phyloP scores from a whole-genome alignment of 2,113 vertebrate species.

The Octodon degus region DNA sequence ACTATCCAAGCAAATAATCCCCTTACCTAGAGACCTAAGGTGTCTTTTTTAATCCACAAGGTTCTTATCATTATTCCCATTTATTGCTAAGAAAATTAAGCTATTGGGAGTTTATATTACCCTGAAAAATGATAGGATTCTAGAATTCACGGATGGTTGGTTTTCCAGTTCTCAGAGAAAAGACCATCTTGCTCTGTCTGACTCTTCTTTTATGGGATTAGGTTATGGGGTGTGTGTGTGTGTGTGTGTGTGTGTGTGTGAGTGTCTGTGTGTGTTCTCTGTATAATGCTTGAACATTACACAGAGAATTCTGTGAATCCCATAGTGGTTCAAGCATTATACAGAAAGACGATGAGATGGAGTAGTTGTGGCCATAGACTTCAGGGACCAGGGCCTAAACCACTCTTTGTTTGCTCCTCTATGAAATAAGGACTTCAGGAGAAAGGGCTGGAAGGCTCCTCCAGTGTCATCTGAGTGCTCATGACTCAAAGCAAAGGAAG shows the following conservation, averaged over 20 bases:
- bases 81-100: slow-evolving; percentile 35
- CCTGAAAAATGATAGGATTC: neutral
- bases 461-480: neutral
- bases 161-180: neutral
- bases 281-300: too few species aligned
- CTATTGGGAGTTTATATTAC: neutral
- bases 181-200: neutral
- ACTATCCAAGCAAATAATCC: neutral
- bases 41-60: neutral
- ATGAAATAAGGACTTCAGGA: neutral
- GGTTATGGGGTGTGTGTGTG: neutral
- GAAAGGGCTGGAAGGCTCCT: neutral
- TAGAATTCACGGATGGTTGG: neutral
- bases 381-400: neutral
- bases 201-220: slow-evolving; percentile 9
- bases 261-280: neutral
- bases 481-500: neutral
- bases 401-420: neutral
- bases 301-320: neutral
- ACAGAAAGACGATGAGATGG: neutral
- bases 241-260: neutral
- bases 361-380: neutral
- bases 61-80: neutral
- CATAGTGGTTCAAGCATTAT: neutral
- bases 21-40: neutral